Evolutionary conservation across 2,113 vertebrate genomes (phyloP).

Genomic region (Etia nguti): DNA sequence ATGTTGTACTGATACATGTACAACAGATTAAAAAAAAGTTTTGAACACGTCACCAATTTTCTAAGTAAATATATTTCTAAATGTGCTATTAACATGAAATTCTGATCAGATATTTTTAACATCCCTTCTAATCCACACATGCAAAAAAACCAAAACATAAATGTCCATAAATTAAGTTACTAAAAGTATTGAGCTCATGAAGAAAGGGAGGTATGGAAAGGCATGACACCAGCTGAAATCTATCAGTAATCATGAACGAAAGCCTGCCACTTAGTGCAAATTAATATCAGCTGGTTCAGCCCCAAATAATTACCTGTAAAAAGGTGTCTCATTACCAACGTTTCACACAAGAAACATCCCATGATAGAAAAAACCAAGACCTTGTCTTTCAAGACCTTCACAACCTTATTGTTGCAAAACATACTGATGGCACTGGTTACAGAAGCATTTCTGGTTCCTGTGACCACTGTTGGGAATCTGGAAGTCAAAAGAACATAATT

Average conservation of each 20-base stretch:
- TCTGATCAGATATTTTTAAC: not conserved
- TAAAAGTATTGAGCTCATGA: not conserved
- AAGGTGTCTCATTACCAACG: not conserved
- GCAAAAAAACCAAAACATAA: not conserved
- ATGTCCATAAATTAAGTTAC: not conserved
- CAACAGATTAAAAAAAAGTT: not conserved
- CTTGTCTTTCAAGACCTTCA: not conserved
- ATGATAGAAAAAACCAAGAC: not conserved
- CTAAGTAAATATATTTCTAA: not conserved
- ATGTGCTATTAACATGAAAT: not conserved
- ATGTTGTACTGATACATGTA: not conserved
- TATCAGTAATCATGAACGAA: too few species aligned
- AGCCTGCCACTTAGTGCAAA: too few species aligned
- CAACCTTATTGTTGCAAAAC: not conserved
- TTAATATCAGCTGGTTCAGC: too few species aligned
- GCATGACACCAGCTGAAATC: too few species aligned
- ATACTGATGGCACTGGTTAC: not conserved
- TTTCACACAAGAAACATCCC: not conserved
- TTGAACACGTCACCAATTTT: not conserved
- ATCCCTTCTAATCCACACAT: not conserved
- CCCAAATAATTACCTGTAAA: too few species aligned
- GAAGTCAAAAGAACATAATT: not conserved
- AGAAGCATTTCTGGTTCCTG: not conserved
- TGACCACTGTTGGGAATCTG: not conserved
- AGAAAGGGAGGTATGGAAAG: not conserved